A percentile compares a stretch with the other conserved stretches of the same genome.
Conservation (phyloP, 1,140 invertebrate genomes). For the Mya arenaria region DNA sequence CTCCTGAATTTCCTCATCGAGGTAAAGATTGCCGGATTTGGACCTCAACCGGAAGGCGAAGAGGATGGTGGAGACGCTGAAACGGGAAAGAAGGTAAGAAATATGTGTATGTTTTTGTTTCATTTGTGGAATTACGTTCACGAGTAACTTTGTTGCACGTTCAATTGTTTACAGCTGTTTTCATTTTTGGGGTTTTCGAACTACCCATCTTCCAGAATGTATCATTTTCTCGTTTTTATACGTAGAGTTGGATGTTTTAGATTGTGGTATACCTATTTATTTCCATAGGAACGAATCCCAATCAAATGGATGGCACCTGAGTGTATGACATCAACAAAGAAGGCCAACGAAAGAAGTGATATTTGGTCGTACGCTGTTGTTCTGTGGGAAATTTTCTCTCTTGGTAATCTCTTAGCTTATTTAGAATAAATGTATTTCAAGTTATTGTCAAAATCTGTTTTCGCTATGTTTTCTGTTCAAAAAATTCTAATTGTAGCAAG, state of each 20-base stretch:
- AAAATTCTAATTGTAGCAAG: not conserved
- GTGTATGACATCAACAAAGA: conserved; percentile 47
- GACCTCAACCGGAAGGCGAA: conserved; percentile 32
- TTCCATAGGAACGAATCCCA: conserved; percentile 63
- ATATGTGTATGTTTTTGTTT: no score
- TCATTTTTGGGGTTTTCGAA: no score
- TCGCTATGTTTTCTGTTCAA: not conserved
- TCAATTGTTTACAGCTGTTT: no score
- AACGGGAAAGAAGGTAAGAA: conserved; percentile 27
- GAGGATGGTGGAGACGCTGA: conserved; percentile 14
- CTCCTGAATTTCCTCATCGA: conserved; percentile 44
- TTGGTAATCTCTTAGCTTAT: conserved; percentile 43
- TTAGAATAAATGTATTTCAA: not conserved
- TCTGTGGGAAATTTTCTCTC: conserved; percentile 71
- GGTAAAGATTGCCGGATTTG: conserved; percentile 57
- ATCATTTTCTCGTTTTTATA: no score
- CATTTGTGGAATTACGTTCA: no score
- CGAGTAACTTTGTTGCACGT: no score
- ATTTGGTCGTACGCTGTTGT: conserved; percentile 75
- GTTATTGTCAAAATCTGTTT: not conserved
- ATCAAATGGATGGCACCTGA: conserved; percentile 70
- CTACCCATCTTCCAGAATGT: no score
- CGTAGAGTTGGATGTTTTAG: no score
- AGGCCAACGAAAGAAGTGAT: conserved; percentile 68
- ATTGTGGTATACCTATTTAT: not conserved